Evolutionary conservation across 2,113 vertebrate species (phyloP), one percentile per base, ranked within the genome.

Genomic region (Sylvilagus bachmani): DNA sequence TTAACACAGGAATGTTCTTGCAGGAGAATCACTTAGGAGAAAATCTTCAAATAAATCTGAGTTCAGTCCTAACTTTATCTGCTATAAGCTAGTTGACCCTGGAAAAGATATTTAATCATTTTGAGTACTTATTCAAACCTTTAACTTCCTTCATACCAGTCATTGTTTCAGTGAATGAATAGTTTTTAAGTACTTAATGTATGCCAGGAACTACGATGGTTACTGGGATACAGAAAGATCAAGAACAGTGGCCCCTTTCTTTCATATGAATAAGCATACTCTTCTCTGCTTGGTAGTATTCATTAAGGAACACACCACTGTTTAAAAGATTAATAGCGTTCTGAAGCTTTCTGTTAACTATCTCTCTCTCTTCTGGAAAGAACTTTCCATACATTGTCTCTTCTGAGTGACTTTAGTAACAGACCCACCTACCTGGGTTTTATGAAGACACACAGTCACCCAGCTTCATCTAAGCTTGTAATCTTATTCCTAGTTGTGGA

Each of bases 1-100:
- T 96, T 86, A 92, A 95, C 95, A 93, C 14, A 87, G 88, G 79
- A 90, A 91, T 49, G 89, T 96, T 89, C 71, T 82, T 79, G 12
- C 36, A 86, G 55, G 58, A 91, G 69, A 81, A 93, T 92, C 67
- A 31, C 73, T 87, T 80, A 74, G 71, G 66, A 95, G 69, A 73
- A 94, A 90, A 89, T 81, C 53, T 90, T 81, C 33, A 74, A 69
- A 85, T 31, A 53, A 31, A 36, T 44, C 14, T 8, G 21, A 27
- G 16, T 86, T 33, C 14, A 69, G 66, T 85, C 24, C 73, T 70
- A 55, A 81, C 55, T 53, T 21, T 44, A 64, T 80, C 67, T 73
- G 55, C 17, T 38, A 44, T 27, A 90, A 86, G 49, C 38, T 66
- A 2, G 70, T 91, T 75, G 80, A 91, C 38, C 51, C 80, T 84